Percentiles rank a stretch among this genome's conserved stretches.
phyloP scores from a whole-genome alignment of 2,113 vertebrate genomes.

The Malurus elegans region DNA sequence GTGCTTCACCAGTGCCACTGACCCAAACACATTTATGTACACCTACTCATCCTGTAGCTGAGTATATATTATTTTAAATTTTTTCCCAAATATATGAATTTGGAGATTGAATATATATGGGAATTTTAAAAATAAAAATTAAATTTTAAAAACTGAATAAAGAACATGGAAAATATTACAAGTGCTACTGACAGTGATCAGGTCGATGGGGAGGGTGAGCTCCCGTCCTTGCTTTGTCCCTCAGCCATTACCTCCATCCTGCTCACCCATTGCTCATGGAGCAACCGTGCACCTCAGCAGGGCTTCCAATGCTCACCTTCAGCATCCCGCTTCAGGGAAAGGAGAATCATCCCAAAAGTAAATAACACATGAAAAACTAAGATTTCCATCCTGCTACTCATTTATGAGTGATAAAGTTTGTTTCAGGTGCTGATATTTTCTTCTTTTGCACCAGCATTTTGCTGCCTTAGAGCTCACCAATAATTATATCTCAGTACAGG shows the following conservation, averaged over 20 bases:
- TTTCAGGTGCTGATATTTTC: not conserved
- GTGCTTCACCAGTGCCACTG: rapidly evolving
- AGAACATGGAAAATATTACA: not conserved
- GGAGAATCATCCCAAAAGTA: not conserved
- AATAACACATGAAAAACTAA: not conserved
- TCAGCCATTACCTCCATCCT: rapidly evolving
- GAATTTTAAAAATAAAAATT: not conserved
- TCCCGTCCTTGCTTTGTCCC: not conserved
- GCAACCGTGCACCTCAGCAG: rapidly evolving
- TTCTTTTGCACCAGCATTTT: not conserved
- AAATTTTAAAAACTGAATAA: not conserved
- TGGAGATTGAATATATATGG: not conserved
- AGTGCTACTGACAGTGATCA: rapidly evolving
- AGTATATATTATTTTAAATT: not conserved
- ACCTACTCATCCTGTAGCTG: not conserved
- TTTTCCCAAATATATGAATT: not conserved
- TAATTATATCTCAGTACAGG: not conserved
- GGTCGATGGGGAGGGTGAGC: not conserved
- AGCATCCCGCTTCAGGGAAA: rapidly evolving
- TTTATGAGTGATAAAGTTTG: not conserved
- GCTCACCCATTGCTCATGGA: not conserved
- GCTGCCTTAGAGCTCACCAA: not conserved
- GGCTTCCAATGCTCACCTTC: not conserved
- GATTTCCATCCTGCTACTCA: not conserved
- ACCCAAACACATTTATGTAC: rapidly evolving